Evolutionary conservation across 1,140 invertebrate species (phyloP), one percentile per base, ranked within the genome.

Genomic region (Macrobrachium nipponense): DNA sequence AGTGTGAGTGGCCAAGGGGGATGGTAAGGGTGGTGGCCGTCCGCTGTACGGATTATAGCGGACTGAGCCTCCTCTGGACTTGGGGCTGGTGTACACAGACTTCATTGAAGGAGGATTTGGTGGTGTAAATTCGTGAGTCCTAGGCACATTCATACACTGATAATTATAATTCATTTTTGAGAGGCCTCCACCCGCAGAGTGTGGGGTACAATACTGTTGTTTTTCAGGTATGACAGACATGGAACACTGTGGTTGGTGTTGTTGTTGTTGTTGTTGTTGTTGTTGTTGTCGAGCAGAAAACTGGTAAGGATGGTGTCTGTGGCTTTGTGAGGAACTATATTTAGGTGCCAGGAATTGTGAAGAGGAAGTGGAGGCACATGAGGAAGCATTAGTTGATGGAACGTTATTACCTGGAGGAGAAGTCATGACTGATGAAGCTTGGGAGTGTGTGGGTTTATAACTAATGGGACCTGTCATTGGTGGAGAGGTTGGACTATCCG

Each of bases 301-400:
- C 27, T 82, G 85, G 61, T 81, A 87, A 12, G 79, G 79, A 51
- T 87, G 79, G 72, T 87, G 85, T 68, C 85, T 81, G 58, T 86
- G 84, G 44, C 44, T 81, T 20, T 68, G 79, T 27, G 85, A 61
- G n/a, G 77, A 68, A 68, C 77, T 81, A 51, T 82, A 87, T 78
- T 87, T 87, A 18, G 79, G 85, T 58, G 85, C 85, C 73, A 87
- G 61, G 68, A 82, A 87, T 66, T 87, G 85, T 20, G 85, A 87
- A 66, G 79, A 81, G 15, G 85, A 68, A 44, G 85, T 75, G 59
- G 85, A 86, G 60, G 78, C 70, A 77, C 60, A 76, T 68, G 85
- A 80, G 44, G 80, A 62, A 62, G 79, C 23, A 66, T n/a, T 20
- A 36, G 72, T 68, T 15, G 78, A 43, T 18, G 60, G 51, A 60